phyloP scores from a whole-genome alignment of 2,797 vertebrate species.

The Myotis planiceps region DNA sequence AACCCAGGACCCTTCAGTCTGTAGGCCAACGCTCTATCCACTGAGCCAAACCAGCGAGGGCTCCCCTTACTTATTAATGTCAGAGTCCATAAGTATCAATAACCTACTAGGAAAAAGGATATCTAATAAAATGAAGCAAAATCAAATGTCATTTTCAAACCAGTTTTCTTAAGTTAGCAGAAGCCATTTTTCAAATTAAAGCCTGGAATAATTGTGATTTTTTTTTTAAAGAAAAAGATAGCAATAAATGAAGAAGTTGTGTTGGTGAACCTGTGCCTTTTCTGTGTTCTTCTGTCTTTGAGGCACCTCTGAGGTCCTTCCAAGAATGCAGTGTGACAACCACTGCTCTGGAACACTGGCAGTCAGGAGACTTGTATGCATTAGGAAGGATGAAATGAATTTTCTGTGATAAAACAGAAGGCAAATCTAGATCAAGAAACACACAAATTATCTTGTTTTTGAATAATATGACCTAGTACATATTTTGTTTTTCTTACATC shows the following conservation, averaged over 20 bases:
- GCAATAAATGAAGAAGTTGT: not conserved
- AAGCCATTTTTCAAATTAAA: not conserved
- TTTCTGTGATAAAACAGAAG: not conserved
- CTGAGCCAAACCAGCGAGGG: too few relatives aligned
- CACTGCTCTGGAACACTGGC: not conserved
- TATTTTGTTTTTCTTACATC: not conserved
- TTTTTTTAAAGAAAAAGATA: not conserved
- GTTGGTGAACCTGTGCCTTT: not conserved
- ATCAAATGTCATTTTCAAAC: not conserved
- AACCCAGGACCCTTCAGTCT: too few relatives aligned
- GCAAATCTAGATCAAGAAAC: not conserved
- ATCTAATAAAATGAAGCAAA: slow-evolving; percentile 3
- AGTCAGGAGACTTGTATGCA: not conserved
- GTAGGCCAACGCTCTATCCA: too few relatives aligned
- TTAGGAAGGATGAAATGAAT: not conserved
- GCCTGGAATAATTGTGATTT: not conserved
- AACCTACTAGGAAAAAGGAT: not conserved
- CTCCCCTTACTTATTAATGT: not conserved
- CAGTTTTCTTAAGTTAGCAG: not conserved
- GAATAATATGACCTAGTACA: not conserved
- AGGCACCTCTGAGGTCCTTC: not conserved
- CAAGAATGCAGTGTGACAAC: not conserved
- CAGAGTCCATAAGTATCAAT: not conserved
- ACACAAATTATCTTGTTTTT: not conserved
- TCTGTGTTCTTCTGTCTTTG: not conserved